Conservation (phyloP, 2,888 invertebrate species). For the Dryococelus australis region DNA sequence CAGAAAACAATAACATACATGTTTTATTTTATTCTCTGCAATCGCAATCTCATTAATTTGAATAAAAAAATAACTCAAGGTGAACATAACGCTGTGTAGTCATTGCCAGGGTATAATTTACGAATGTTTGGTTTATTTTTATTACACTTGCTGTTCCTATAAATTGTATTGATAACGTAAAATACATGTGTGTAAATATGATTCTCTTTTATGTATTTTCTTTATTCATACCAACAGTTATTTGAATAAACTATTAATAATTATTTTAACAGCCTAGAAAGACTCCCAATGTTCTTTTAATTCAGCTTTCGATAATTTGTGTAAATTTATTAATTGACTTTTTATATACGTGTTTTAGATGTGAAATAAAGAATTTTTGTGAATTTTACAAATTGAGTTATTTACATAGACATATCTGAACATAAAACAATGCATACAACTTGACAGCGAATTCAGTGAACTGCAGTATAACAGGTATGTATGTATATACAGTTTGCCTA, state of each 20-base stretch:
- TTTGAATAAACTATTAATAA: not conserved
- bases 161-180: not conserved
- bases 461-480: too few species aligned
- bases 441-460: too few species aligned
- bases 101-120: too few species aligned
- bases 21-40: too few species aligned
- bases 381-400: not conserved
- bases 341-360: slow-evolving; percentile 10
- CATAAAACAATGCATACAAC: too few species aligned
- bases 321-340: not conserved
- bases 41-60: too few species aligned
- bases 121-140: not conserved
- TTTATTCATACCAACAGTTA: not conserved
- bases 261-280: not conserved
- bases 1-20: too few species aligned
- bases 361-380: slow-evolving; percentile 2
- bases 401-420: too few species aligned
- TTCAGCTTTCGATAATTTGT: not conserved
- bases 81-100: too few species aligned
- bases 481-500: too few species aligned
- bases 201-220: not conserved
- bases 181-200: not conserved
- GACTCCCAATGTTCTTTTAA: not conserved
- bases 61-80: too few species aligned
- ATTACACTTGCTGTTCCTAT: not conserved